Evolutionary conservation across 2,888 invertebrate species (phyloP), one percentile per base, ranked within the genome.

Genomic region (Pyrocoelia pectoralis): DNA sequence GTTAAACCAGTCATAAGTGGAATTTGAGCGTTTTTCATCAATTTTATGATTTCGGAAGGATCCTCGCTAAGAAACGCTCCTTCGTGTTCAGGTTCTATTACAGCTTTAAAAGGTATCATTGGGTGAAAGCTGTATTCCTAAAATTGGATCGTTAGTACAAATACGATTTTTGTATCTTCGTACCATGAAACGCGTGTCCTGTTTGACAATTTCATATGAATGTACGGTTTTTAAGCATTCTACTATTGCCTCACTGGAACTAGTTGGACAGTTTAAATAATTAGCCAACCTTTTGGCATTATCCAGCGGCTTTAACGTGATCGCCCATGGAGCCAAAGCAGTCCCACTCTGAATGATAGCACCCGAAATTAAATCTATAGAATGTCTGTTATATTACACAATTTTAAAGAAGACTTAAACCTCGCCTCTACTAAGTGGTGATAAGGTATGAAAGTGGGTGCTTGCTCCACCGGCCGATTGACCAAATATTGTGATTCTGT

Each of bases 21-120:
- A 1, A 89, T 84, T 48, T 83, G 80, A 38, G 78, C 76, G 3
- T 86, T 79, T 0, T 82, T 80, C 0, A 87, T 85, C 1, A 81
- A 74, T 48, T 83, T 82, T 12, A 84, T 77, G 15, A 84, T 74
- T 13, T 80, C 73, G 1, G 87, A 80, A 0, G 92, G 90, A 70
- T 86, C 84, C 63, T 86, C 85, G 0, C 85, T 87, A 5, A 94
- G 74, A 75, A 94, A 92, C 1, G 92, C 90, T 1, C 86, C 89
- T 0, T 86, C 83, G 9, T 87, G 84, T 46, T 86, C 81, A 0
- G 88, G 88, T 75, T 94, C 94, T 0, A 90, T 83, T 0, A 90
- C 90, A 0, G 93, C 92, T 71, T 89, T 90, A 75, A 92, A 93
- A 0, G 92, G 89, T 65, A 92, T 89, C 88, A 91, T 89, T 0